These are phyloP conservation scores for Oceanites oceanicus DNA, from an alignment of 2,113 vertebrate genomes.

Conservation along the genomic window DNA sequence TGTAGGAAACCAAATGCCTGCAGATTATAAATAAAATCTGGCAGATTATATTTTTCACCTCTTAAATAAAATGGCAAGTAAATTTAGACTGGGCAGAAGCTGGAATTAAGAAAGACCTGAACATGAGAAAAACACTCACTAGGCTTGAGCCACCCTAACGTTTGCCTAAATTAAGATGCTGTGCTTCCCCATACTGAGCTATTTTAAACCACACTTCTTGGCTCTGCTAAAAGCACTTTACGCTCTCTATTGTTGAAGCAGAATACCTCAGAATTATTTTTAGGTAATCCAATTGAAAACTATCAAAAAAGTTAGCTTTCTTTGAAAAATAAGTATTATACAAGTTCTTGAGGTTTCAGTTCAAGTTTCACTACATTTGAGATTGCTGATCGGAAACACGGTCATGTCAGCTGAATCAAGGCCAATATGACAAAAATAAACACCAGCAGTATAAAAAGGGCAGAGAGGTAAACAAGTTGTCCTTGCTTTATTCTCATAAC, in stretches of 20 bases:
- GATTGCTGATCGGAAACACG: background rate
- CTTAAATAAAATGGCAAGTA: background rate
- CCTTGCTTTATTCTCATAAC: conserved; percentile 6
- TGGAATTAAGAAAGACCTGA: conserved; percentile 36
- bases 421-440: conserved; percentile 53
- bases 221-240: background rate
- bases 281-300: background rate
- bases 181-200: background rate
- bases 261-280: background rate
- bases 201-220: conserved; percentile 31
- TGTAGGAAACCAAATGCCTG: background rate
- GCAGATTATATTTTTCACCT: background rate
- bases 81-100: background rate
- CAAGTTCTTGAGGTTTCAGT: background rate
- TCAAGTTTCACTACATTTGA: background rate
- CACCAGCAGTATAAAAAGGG: background rate
- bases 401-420: background rate
- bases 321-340: background rate
- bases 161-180: conserved; percentile 3
- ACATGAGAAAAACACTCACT: background rate
- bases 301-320: background rate
- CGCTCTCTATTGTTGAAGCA: background rate
- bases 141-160: background rate
- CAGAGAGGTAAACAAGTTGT: conserved; percentile 13
- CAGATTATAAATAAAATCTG: background rate